phyloP scores from a whole-genome alignment of 1,140 invertebrate genomes.

The Ladona fulva region DNA sequence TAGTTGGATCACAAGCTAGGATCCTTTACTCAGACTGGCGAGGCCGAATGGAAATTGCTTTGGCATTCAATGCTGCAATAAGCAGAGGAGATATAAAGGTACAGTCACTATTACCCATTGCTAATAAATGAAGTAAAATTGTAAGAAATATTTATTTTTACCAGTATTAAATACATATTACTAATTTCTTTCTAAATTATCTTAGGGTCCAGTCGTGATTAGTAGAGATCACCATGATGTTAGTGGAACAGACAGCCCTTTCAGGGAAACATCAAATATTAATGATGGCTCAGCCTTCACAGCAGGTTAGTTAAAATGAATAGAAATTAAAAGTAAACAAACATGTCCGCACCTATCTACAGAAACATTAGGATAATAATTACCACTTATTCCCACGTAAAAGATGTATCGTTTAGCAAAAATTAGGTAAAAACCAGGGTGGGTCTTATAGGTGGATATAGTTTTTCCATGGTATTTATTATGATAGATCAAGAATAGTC shows the following conservation, averaged over 20 bases:
- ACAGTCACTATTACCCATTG: neutral
- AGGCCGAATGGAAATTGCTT: slow-evolving; percentile 45
- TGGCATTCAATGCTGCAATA: slow-evolving; percentile 53
- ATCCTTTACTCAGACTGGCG: slow-evolving; percentile 55
- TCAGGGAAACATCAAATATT: slow-evolving; percentile 58
- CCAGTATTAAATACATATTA: neutral
- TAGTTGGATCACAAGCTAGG: slow-evolving; percentile 54
- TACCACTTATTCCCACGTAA: no score
- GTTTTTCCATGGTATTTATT: no score
- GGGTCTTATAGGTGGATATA: no score
- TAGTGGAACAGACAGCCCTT: slow-evolving; percentile 59
- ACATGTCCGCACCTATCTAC: no score
- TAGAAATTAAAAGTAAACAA: no score
- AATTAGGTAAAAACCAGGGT: no score
- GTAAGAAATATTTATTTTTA: neutral
- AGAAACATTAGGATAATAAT: no score
- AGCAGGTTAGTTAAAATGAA: slow-evolving; percentile 34
- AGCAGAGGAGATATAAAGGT: slow-evolving; percentile 39
- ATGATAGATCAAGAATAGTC: no score
- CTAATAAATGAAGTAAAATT: neutral
- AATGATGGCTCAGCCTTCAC: slow-evolving; percentile 56
- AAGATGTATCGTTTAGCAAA: no score
- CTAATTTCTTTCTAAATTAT: slow-evolving; percentile 1
- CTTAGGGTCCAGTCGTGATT: slow-evolving; percentile 49
- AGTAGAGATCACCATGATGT: slow-evolving; percentile 63